Evolutionary conservation across 2,888 invertebrate species (phyloP), one percentile per base, ranked within the genome.

Genomic region (Matsumyia berberina): DNA sequence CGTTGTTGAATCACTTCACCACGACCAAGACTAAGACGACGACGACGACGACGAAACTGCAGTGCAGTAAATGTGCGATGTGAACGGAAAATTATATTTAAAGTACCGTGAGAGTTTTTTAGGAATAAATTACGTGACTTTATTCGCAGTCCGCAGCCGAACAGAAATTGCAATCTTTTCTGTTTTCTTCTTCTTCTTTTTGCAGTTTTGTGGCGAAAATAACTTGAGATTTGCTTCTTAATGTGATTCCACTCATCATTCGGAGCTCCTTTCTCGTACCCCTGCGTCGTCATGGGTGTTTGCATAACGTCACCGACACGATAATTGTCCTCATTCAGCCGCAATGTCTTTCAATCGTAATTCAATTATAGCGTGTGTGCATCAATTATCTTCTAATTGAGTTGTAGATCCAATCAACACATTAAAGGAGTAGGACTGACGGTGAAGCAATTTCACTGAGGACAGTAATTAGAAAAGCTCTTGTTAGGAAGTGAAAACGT

Each of bases 61-160:
- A 91, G 80, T 91, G 90, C 87, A 89, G 88, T 87, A 90, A 90
- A 88, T 91, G 91, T 77, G 90, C 91, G 86, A 90, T 91, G 91
- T 91, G 91, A 91, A 85, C 85, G 85, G 85, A 76, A 72, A 86
- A 86, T 86, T 86, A 81, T 86, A 86, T 86, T 86, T 81, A 81
- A 81, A 86, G 80, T 86, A 86, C 86, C 86, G 86, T 86, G 86
- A 86, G 86, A 86, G 86, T 86, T 86, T 86, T 86, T 86, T 81
- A 86, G 76, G 86, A 86, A 86, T 86, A 86, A 86, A 86, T 86
- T 86, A 86, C 86, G 86, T 86, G 86, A 86, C 86, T 86, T 86
- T 86, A 86, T 86, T 81, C 81, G 72, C 76, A 85, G 85, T 80
- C 80, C 64, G 66, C 58, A 70, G 62, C 66, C 80, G 33, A 74